These are phyloP conservation scores for Heterocephalus glaber DNA, from an alignment of 2,113 vertebrate genomes.

Conservation along the genomic window DNA sequence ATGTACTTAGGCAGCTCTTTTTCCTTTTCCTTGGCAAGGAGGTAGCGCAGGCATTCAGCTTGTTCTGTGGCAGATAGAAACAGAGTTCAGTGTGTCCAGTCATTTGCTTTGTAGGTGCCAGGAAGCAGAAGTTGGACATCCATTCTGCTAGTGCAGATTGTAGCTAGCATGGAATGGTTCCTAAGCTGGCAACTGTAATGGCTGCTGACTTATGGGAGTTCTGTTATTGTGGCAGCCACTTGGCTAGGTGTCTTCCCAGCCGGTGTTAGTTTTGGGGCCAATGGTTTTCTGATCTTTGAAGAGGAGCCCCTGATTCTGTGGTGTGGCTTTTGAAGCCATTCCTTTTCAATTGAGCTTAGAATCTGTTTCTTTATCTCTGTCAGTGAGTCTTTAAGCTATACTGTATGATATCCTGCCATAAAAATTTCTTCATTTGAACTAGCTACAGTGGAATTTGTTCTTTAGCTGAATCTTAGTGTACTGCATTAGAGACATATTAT, in stretches of 20 bases:
- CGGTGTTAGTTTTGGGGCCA: not conserved
- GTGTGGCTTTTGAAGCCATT: not conserved
- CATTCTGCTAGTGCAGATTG: conserved; percentile 7
- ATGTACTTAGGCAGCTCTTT: not conserved
- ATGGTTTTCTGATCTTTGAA: not conserved
- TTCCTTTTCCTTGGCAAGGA: not conserved
- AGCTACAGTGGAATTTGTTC: not conserved
- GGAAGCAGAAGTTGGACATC: not conserved
- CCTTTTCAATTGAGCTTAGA: not conserved
- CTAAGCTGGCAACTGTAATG: not conserved
- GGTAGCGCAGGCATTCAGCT: not conserved
- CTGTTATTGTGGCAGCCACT: not conserved
- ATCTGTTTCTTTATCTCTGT: not conserved
- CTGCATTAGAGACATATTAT: not conserved
- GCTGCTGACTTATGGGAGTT: conserved; percentile 39
- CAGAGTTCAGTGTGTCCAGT: not conserved
- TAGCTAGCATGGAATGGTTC: not conserved
- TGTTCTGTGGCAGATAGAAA: not conserved
- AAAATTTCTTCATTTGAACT: not conserved
- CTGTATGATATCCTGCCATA: not conserved
- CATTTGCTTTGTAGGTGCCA: conserved; percentile 52
- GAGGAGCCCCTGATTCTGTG: not conserved
- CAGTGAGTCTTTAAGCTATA: not conserved
- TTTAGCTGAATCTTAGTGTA: not conserved
- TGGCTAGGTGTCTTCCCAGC: not conserved